phyloP scores from a whole-genome alignment of 2,797 vertebrate genomes.

The Rhynchotus rufescens region DNA sequence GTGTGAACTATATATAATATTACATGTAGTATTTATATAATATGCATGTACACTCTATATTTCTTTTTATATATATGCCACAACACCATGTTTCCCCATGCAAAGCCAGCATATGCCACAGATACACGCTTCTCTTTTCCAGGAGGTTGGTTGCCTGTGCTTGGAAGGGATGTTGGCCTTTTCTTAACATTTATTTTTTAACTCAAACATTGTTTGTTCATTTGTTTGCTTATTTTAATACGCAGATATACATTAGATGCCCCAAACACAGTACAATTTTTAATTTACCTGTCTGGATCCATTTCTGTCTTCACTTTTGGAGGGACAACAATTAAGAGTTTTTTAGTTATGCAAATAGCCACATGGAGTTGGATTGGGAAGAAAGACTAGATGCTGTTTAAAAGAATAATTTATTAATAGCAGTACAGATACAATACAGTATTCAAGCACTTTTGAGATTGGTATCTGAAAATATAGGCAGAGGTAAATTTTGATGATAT shows the following conservation, averaged over 20 bases:
- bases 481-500: not conserved
- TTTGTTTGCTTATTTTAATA: not conserved
- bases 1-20: not conserved
- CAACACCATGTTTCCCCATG: accelerated
- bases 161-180: not conserved
- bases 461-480: not conserved
- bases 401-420: not conserved
- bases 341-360: not conserved
- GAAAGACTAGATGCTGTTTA: not conserved
- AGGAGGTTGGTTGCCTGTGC: not conserved
- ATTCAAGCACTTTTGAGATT: not conserved
- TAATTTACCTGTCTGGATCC: not conserved
- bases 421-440: not conserved
- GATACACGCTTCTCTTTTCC: not conserved
- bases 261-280: not conserved
- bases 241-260: not conserved
- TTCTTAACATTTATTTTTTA: not conserved
- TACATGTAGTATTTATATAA: too few species aligned
- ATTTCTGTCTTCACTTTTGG: not conserved
- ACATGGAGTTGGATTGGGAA: not conserved
- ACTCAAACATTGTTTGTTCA: not conserved
- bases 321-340: not conserved
- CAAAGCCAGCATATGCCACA: not conserved
- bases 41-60: too few species aligned
- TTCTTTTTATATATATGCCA: not conserved